phyloP scores from a whole-genome alignment of 2,888 invertebrate genomes.

The Herminia tarsipennalis region DNA sequence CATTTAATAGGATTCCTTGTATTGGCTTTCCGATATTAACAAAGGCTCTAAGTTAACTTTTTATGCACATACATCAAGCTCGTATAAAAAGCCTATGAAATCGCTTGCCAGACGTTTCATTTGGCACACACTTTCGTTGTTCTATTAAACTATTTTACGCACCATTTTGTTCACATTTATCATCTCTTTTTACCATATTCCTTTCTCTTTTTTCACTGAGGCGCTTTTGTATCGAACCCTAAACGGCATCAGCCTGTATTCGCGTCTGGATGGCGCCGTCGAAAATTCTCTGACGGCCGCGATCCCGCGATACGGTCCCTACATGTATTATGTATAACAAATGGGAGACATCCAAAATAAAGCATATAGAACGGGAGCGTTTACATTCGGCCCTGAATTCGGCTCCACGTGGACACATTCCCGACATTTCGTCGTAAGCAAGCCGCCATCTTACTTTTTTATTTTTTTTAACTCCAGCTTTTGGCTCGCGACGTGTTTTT shows the following conservation, averaged over 20 bases:
- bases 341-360: constrained; percentile 84
- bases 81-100: not conserved
- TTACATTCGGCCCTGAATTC: constrained; percentile 70
- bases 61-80: not conserved
- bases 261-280: constrained; percentile 76
- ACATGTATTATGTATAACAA: constrained; percentile 85
- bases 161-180: constrained; percentile 23
- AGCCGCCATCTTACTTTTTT: constrained; percentile 45
- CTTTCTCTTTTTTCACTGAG: constrained; percentile 18
- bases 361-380: constrained; percentile 64
- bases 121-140: constrained; percentile 18
- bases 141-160: constrained; percentile 25
- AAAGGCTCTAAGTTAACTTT: not conserved
- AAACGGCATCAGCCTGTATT: constrained; percentile 66
- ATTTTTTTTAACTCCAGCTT: constrained; percentile 24
- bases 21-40: no score
- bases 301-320: constrained; percentile 79
- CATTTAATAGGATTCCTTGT: no score
- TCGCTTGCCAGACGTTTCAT: constrained; percentile 7
- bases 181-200: constrained; percentile 14
- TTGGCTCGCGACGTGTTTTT: constrained; percentile 32
- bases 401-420: constrained; percentile 76
- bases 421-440: constrained; percentile 67
- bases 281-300: constrained; percentile 76
- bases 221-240: constrained; percentile 24